These are phyloP conservation scores for Halcyon chelicuti DNA, from an alignment of 2,797 vertebrate genomes.

Conservation along the genomic window DNA sequence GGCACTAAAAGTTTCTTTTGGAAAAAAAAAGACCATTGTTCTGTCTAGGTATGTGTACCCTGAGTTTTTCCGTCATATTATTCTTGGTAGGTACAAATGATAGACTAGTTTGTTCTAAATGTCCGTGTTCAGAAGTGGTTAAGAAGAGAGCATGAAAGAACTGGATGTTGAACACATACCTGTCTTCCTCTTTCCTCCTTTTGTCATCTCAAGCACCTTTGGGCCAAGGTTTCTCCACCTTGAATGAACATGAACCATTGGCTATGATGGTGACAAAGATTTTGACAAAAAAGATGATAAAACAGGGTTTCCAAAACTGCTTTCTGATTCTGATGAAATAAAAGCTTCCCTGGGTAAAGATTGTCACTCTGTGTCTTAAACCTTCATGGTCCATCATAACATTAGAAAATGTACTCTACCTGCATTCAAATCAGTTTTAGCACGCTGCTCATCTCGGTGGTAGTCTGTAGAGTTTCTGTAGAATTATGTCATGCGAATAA, in stretches of 20 bases:
- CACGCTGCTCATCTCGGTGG: fast-evolving
- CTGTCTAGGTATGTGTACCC: background rate
- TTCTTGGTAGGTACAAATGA: background rate
- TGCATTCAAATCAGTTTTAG: background rate
- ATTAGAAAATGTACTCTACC: background rate
- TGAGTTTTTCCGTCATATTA: background rate
- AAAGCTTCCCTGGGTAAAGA: background rate
- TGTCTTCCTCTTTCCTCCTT: background rate
- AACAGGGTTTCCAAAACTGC: background rate
- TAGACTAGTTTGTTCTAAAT: background rate
- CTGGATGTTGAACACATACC: background rate
- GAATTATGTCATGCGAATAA: background rate
- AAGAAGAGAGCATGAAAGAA: background rate
- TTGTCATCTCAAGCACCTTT: background rate
- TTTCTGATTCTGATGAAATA: background rate
- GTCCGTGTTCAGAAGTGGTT: background rate
- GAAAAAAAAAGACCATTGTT: background rate
- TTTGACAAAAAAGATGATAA: background rate
- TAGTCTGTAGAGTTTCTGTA: background rate
- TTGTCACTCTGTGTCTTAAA: background rate
- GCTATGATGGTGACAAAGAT: background rate
- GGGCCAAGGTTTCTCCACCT: background rate
- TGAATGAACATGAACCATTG: background rate
- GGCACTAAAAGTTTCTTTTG: background rate
- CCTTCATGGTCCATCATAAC: background rate